A percentile compares a stretch with the other conserved stretches of the same genome.
Conservation (phyloP, 2,113 vertebrate species). For the Pterocles burchelli region DNA sequence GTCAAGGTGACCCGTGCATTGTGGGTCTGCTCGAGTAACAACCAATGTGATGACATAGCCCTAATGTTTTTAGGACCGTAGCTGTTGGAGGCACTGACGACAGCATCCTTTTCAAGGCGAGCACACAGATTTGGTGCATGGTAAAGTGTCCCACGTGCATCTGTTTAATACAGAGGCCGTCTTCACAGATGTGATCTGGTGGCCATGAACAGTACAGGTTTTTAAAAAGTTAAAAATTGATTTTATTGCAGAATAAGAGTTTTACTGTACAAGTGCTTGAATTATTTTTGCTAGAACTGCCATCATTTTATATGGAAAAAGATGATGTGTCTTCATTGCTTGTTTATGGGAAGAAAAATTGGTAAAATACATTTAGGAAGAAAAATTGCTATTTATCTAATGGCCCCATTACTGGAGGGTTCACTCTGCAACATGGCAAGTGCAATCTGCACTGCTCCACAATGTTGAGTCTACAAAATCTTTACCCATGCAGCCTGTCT, state of each 20-base stretch:
- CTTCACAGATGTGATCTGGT: background rate
- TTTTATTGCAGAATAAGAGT: background rate
- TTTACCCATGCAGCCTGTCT: background rate
- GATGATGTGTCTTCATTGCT: background rate
- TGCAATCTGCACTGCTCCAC: background rate
- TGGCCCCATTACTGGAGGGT: background rate
- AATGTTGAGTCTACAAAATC: background rate
- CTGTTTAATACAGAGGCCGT: background rate
- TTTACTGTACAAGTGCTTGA: background rate
- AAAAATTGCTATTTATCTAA: background rate
- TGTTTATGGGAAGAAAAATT: background rate
- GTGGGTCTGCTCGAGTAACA: background rate
- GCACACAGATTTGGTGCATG: accelerated
- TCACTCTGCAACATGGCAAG: background rate
- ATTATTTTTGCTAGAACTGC: background rate
- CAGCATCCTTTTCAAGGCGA: background rate
- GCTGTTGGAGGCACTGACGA: background rate
- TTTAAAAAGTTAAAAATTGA: background rate
- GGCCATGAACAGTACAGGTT: background rate
- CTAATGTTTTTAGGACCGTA: background rate
- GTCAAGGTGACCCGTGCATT: conserved; percentile 12
- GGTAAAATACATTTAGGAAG: background rate
- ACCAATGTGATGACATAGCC: background rate
- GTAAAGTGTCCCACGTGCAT: background rate
- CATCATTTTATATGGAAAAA: background rate